These are phyloP conservation scores for Denticeps clupeoides DNA, from an alignment of 2,797 vertebrate genomes.

Conservation along the genomic window DNA sequence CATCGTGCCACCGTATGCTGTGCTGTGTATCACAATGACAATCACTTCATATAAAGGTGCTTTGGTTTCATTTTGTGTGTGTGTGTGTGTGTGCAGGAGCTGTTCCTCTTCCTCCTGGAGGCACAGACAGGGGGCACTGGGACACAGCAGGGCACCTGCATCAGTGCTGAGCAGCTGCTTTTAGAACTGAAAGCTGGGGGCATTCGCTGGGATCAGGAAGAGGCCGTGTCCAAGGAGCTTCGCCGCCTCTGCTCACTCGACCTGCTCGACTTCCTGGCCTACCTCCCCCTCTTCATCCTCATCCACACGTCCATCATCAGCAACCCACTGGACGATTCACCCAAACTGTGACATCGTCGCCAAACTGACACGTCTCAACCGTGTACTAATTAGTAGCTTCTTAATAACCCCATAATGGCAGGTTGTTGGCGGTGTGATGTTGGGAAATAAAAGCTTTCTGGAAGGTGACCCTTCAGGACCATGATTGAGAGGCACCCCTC, in stretches of 20 bases:
- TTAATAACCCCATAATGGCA: too few species aligned
- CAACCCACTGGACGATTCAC: slow-evolving; percentile 46
- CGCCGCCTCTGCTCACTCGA: slow-evolving; percentile 40
- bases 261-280: slow-evolving; percentile 56
- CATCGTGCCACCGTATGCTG: too few species aligned
- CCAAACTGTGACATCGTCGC: slow-evolving; percentile 36
- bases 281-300: slow-evolving; percentile 57
- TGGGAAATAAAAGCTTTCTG: too few species aligned
- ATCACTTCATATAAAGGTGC: too few species aligned
- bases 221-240: slow-evolving; percentile 37
- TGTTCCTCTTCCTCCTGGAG: slow-evolving; percentile 63
- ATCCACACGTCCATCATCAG: slow-evolving; percentile 54
- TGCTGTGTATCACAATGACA: too few species aligned
- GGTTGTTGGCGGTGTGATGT: too few species aligned
- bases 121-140: slow-evolving; percentile 37
- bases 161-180: slow-evolving; percentile 53
- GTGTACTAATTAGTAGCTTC: too few species aligned
- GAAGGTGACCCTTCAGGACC: too few species aligned
- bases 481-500: too few species aligned
- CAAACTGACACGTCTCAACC: neutral
- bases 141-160: slow-evolving; percentile 29
- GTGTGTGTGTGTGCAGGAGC: slow-evolving; percentile 50
- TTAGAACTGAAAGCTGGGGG: slow-evolving; percentile 56
- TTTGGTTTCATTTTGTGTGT: too few species aligned
- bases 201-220: slow-evolving; percentile 42